Percentiles rank a stretch among this genome's conserved stretches.
These are phyloP conservation scores for Allacma fusca DNA, from an alignment of 2,888 invertebrate genomes.

Conservation along the genomic window DNA sequence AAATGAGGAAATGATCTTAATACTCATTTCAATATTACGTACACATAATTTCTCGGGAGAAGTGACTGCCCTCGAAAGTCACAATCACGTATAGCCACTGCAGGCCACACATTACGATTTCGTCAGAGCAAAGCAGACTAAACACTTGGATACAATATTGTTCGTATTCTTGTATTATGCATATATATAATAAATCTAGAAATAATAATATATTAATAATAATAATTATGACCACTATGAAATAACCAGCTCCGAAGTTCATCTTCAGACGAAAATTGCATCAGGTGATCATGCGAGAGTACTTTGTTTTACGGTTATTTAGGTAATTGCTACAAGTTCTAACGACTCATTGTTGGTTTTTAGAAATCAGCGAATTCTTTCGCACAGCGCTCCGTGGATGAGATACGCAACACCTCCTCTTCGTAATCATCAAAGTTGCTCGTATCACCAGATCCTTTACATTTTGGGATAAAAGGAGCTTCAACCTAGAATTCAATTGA, in stretches of 20 bases:
- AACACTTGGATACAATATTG: conserved; percentile 31
- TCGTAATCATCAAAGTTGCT: conserved; percentile 99
- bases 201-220: conserved; percentile 22
- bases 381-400: conserved; percentile 98
- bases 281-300: conserved; percentile 41
- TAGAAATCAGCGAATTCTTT: conserved; percentile 99
- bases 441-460: conserved; percentile 98
- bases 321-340: conserved; percentile 37
- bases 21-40: conserved; percentile 22
- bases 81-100: neutral
- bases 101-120: neutral
- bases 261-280: conserved; percentile 37
- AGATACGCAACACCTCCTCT: conserved; percentile 98
- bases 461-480: conserved; percentile 98
- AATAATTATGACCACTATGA: conserved; percentile 37
- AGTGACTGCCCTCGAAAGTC: conserved; percentile 32
- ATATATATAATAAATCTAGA: conserved; percentile 28
- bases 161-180: conserved; percentile 22
- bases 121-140: conserved; percentile 32
- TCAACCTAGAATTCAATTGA: conserved; percentile 73
- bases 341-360: conserved; percentile 45
- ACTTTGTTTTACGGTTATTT: conserved; percentile 28
- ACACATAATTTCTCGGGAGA: conserved; percentile 18
- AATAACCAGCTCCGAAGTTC: conserved; percentile 38
- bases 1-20: conserved; percentile 20